Evolutionary conservation across 2,113 vertebrate genomes (phyloP), one percentile per base, ranked within the genome.

Genomic region (Cyprinodon tularosa): DNA sequence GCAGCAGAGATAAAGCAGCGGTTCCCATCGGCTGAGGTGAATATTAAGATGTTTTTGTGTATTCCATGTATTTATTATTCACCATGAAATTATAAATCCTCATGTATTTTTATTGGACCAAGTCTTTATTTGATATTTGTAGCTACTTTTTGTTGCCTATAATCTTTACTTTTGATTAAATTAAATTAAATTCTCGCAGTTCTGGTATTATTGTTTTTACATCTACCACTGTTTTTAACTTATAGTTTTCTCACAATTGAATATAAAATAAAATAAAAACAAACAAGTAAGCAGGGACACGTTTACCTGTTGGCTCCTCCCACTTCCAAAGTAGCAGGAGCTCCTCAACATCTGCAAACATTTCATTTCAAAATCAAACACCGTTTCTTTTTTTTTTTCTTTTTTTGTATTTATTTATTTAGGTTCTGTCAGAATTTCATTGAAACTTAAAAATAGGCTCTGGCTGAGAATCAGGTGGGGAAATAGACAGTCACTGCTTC

Each of bases 261-360:
- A 29, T 29, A 29, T 2, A 50, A 53, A 53, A 20, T 17, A 50
- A 12, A 48, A 50, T 15, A 50, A 15, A 14, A 53, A 20, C 29
- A 29, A 29, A 50, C 47, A 50, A 4, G 47, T 17, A 50, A 50
- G 47, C 15, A 66, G 53, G 87, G 78, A 70, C 74, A 66, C 76
- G 60, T 72, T 57, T 71, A 76, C 77, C 85, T 84, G 82, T 80
- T 75, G 72, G 63, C 64, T 68, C 69, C 72, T 39, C 84, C 88
- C 71, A 59, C 20, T 22, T 60, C 37, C 36, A 29, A 22, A 61
- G 10, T 13, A 22, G 36, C 60, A 37, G 60, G 60, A 36, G 60
- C 60, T 36, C 20, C 3, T 3, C 11, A 9, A 61, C 22, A 14
- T 36, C 22, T 22, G 22, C 60, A 29, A 11, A 11, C 12, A 3